Percentiles rank a stretch among this genome's conserved stretches.
Evolutionary conservation across 2,888 invertebrate species (phyloP).

Genomic region (Dasysyrphus albostriatus): DNA sequence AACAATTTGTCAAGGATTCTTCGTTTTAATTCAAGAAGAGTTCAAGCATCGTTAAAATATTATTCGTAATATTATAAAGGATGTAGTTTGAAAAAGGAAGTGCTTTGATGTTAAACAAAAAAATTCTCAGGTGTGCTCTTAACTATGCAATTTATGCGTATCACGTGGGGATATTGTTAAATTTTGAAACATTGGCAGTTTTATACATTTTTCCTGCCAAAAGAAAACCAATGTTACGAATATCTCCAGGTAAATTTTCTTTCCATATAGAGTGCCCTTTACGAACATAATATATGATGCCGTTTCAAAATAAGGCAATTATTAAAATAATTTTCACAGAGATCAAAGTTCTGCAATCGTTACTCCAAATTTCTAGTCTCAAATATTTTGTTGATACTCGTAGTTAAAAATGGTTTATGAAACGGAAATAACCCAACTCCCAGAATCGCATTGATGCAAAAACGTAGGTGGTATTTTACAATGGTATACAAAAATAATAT

Average conservation of each 20-base stretch:
- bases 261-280: background rate
- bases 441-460: too few species aligned
- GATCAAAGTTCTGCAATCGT: too few species aligned
- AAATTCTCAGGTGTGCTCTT: background rate
- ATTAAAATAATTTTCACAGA: too few species aligned
- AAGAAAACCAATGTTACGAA: background rate
- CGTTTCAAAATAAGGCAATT: too few species aligned
- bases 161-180: background rate
- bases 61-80: constrained; percentile 3
- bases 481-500: too few species aligned
- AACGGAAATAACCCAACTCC: too few species aligned
- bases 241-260: background rate
- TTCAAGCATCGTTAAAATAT: constrained; percentile 59
- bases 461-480: too few species aligned
- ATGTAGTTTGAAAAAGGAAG: constrained; percentile 4
- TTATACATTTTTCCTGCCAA: background rate
- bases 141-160: background rate
- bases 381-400: too few species aligned
- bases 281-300: too few species aligned
- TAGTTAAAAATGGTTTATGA: too few species aligned
- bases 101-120: background rate
- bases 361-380: too few species aligned
- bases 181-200: background rate
- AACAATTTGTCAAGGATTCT: constrained; percentile 40
- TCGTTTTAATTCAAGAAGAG: constrained; percentile 40